phyloP scores from a whole-genome alignment of 1,140 invertebrate species.

The Brachionus plicatilis region DNA sequence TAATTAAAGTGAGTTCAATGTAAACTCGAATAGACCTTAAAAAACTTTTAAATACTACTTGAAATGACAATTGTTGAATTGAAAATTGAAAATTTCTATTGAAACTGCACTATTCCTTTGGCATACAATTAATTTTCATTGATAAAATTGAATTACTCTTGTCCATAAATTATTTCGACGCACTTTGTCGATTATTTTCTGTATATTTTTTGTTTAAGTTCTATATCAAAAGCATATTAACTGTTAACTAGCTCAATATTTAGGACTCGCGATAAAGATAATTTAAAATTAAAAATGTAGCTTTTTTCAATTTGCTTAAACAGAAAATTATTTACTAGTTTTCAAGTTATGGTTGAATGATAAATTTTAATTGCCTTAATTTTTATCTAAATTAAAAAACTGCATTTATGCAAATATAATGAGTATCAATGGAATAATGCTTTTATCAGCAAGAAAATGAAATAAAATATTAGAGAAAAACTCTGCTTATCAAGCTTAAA shows the following conservation, averaged over 20 bases:
- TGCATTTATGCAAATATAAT: not conserved
- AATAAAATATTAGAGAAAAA: not conserved
- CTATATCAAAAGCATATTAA: not conserved
- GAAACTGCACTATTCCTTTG: not conserved
- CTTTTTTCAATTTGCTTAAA: not conserved
- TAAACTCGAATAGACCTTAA: not conserved
- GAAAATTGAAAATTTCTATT: not conserved
- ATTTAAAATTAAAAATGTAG: not conserved
- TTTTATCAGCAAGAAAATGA: not conserved
- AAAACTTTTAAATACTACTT: not conserved
- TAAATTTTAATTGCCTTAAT: not conserved
- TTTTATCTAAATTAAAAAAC: not conserved
- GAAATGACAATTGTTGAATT: not conserved
- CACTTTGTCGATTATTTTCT: not conserved
- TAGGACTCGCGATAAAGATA: not conserved
- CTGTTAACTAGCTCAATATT: not conserved
- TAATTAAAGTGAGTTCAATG: not conserved
- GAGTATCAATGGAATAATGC: not conserved
- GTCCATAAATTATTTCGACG: not conserved
- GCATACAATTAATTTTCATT: not conserved
- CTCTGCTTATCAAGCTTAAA: not conserved
- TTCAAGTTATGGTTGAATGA: not conserved
- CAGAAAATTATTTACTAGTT: not conserved
- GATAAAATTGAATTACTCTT: slow-evolving; percentile 6
- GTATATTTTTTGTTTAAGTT: not conserved